These are phyloP conservation scores for Triplophysa tibetana DNA, from an alignment of 2,113 vertebrate species.

Conservation along the genomic window DNA sequence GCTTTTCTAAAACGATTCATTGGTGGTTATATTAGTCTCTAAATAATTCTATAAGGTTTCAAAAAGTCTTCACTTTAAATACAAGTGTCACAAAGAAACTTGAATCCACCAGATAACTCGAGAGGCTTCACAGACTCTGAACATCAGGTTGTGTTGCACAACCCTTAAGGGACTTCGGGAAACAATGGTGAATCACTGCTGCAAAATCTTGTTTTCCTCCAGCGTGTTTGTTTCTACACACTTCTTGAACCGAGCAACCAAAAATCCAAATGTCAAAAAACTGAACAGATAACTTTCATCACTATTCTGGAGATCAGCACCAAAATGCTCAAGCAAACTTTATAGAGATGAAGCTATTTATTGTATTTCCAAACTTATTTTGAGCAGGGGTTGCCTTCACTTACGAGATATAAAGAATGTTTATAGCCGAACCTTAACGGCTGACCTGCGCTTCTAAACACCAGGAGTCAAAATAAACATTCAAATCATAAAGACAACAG, in stretches of 20 bases:
- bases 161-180: neutral
- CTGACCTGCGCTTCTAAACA: neutral
- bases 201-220: neutral
- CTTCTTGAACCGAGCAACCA: neutral
- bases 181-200: neutral
- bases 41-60: no score
- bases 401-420: slow-evolving; percentile 29
- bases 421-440: neutral
- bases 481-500: neutral
- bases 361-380: neutral
- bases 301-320: no score
- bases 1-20: no score
- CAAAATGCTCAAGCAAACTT: no score
- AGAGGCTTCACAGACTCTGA: neutral
- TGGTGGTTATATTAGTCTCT: no score
- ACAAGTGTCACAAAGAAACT: no score
- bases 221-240: neutral
- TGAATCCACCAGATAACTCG: no score
- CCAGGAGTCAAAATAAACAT: neutral
- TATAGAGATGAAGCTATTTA: neutral
- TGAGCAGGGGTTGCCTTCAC: neutral
- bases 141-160: neutral
- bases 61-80: no score
- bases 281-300: no score
- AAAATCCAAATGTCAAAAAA: neutral